phyloP scores from a whole-genome alignment of 1,140 invertebrate species.

The Glomeris maerens region DNA sequence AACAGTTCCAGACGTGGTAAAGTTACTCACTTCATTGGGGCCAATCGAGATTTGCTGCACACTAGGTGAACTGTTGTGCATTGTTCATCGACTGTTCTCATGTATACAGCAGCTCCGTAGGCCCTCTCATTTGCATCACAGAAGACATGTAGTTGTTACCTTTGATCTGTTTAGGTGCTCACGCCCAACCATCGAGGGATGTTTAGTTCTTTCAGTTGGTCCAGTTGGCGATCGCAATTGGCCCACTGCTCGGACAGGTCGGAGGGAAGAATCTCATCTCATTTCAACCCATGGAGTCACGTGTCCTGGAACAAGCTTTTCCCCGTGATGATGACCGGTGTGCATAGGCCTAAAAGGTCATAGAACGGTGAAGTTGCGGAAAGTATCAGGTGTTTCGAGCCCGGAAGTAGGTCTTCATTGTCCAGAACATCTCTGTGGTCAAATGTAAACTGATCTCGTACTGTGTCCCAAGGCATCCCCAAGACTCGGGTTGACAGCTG shows the following conservation, averaged over 20 bases:
- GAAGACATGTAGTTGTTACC: constrained; percentile 22
- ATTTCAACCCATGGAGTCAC: constrained; percentile 7
- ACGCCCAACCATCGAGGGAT: constrained; percentile 19
- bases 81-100: constrained; percentile 12
- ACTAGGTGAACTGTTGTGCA: constrained; percentile 18
- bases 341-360: constrained; percentile 7
- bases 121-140: constrained; percentile 25
- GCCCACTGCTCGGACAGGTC: constrained; percentile 14
- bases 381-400: too few species aligned
- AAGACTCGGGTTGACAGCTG: too few species aligned
- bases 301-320: constrained; percentile 11
- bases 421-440: too few species aligned
- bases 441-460: too few species aligned
- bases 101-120: constrained; percentile 24
- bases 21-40: constrained; percentile 23
- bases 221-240: constrained; percentile 17
- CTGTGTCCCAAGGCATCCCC: too few species aligned
- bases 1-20: constrained; percentile 28
- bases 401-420: too few species aligned
- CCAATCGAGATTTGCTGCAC: constrained; percentile 24
- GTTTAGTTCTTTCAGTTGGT: constrained; percentile 15
- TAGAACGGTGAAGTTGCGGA: constrained; percentile 4
- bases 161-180: not conserved
- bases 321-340: constrained; percentile 6
- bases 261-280: constrained; percentile 11